Conservation (phyloP, 2,113 vertebrate genomes). For the Neodon shergylaensis region DNA sequence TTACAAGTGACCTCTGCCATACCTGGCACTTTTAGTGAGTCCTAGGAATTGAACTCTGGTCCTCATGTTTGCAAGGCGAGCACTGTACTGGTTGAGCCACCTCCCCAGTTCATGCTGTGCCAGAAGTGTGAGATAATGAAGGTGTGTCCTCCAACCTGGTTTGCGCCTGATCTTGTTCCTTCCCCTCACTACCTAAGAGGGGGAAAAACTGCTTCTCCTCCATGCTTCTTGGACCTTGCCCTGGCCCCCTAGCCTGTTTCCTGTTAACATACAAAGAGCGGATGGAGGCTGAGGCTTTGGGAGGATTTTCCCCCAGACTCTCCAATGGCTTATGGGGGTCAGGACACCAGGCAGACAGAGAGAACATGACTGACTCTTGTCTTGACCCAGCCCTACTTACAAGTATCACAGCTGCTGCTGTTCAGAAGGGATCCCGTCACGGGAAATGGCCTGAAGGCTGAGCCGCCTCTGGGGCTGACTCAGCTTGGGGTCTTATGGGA, state of each 20-base stretch:
- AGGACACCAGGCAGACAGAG: background rate
- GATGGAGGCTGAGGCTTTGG: background rate
- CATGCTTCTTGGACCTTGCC: background rate
- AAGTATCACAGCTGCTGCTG: background rate
- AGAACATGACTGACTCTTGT: background rate
- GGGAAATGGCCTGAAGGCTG: constrained; percentile 1
- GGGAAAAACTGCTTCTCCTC: background rate
- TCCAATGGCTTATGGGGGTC: background rate
- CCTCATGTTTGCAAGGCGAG: background rate
- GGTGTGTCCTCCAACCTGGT: background rate
- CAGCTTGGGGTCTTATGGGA: constrained; percentile 66
- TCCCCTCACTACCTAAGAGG: background rate
- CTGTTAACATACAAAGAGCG: background rate
- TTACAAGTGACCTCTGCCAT: background rate
- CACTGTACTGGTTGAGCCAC: background rate
- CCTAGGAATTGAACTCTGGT: background rate
- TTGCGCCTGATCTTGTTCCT: background rate
- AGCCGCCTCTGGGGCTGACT: constrained; percentile 49
- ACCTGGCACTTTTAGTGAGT: background rate
- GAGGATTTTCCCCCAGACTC: background rate
- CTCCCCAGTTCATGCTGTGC: too few species aligned
- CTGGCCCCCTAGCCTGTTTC: background rate
- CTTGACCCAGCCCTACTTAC: background rate
- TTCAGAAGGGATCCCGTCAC: background rate
- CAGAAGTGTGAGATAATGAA: background rate